Percentiles rank a stretch among this genome's conserved stretches.
These are phyloP conservation scores for Cotesia congregata DNA, from an alignment of 2,888 invertebrate species.

Conservation along the genomic window DNA sequence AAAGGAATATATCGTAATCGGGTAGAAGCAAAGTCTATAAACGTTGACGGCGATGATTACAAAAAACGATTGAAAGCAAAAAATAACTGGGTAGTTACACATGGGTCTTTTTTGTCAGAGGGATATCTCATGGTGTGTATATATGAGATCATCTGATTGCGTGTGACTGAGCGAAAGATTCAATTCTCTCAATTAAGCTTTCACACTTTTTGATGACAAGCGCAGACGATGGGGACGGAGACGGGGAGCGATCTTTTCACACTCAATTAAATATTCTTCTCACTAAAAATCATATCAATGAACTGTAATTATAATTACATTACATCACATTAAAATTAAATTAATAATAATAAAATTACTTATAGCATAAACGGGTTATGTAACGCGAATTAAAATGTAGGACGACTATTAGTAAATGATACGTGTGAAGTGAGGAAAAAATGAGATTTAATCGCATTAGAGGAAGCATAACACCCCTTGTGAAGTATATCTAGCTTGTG, in stretches of 20 bases:
- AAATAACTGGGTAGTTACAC: constrained; percentile 4
- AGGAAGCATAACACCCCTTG: constrained; percentile 29
- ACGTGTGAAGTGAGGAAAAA: not conserved
- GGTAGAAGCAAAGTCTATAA: not conserved
- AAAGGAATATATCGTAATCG: not conserved
- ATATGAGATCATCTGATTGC: constrained; percentile 63
- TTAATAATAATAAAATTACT: not conserved
- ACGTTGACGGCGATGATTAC: not conserved
- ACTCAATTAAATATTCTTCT: constrained; percentile 28
- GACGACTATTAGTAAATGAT: not conserved
- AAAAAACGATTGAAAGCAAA: not conserved
- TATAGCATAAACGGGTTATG: too few relatives aligned
- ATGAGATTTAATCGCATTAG: not conserved
- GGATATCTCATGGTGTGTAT: constrained; percentile 34
- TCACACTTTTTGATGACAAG: constrained; percentile 69
- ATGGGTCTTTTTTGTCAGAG: constrained; percentile 25
- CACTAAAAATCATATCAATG: constrained; percentile 12
- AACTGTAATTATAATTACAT: constrained; percentile 2
- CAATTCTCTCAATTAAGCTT: constrained; percentile 69
- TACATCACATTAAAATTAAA: not conserved
- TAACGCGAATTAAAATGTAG: not conserved
- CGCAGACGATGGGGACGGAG: constrained; percentile 24
- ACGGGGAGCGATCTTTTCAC: constrained; percentile 24
- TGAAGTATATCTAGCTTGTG: not conserved
- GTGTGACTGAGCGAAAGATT: constrained; percentile 62